Conservation (phyloP, 1,140 invertebrate genomes). For the Bombyx mori region ASM3026992v2 NC_085107.1:14778501-14779000, state of each 20-base stretch:
- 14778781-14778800: conserved; percentile 55
- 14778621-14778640: conserved; percentile 58
- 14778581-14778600: conserved; percentile 45
- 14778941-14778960: conserved; percentile 61
- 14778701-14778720: conserved; percentile 34
- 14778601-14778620: conserved; percentile 40
- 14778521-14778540: conserved; percentile 67
- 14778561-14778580: conserved; percentile 63
- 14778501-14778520: conserved; percentile 66
- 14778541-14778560: conserved; percentile 66
- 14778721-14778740: conserved; percentile 48
- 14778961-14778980: conserved; percentile 69
- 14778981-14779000: conserved; percentile 80
- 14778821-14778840: conserved; percentile 79
- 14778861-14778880: conserved; percentile 72
- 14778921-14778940: conserved; percentile 65
- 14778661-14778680: conserved; percentile 43
- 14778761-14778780: conserved; percentile 53
- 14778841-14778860: conserved; percentile 74
- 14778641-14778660: conserved; percentile 49
- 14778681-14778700: conserved; percentile 43
- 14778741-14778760: conserved; percentile 50
- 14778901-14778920: conserved; percentile 75
- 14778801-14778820: conserved; percentile 71
- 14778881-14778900: conserved; percentile 73